Evolutionary conservation across 2,113 vertebrate genomes (phyloP).

Genomic region (Antechinus stuartii): DNA sequence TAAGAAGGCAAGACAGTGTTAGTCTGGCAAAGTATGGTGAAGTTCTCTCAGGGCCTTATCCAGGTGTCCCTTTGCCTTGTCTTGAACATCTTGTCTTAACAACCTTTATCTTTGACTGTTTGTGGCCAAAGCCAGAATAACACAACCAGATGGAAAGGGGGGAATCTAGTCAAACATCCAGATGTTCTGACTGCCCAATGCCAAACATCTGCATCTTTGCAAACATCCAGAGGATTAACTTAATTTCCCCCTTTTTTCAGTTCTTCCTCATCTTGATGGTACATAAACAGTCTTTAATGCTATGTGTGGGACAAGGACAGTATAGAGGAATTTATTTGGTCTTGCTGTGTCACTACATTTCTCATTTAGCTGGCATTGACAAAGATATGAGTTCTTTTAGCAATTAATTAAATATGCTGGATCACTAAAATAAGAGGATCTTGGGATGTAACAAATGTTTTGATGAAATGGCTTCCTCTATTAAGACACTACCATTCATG

Average conservation of each 20-base stretch:
- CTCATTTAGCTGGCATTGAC: not conserved
- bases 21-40: not conserved
- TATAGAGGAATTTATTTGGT: not conserved
- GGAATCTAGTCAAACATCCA: not conserved
- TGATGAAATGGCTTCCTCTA: not conserved
- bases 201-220: not conserved
- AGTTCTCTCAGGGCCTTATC: not conserved
- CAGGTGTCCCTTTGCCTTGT: not conserved
- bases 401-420: not conserved
- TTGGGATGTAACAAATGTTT: not conserved
- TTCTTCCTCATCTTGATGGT: not conserved
- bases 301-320: accelerated
- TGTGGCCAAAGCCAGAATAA: not conserved
- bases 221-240: not conserved
- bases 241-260: not conserved
- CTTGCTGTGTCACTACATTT: accelerated
- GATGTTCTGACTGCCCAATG: not conserved
- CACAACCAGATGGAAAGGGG: not conserved
- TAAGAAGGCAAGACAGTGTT: not conserved
- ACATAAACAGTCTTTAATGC: not conserved
- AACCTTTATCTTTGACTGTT: not conserved
- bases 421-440: not conserved
- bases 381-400: accelerated
- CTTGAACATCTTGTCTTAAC: not conserved
- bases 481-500: not conserved